Conservation (phyloP, 2,113 vertebrate species). For the Hippocampus mohnikei region DNA sequence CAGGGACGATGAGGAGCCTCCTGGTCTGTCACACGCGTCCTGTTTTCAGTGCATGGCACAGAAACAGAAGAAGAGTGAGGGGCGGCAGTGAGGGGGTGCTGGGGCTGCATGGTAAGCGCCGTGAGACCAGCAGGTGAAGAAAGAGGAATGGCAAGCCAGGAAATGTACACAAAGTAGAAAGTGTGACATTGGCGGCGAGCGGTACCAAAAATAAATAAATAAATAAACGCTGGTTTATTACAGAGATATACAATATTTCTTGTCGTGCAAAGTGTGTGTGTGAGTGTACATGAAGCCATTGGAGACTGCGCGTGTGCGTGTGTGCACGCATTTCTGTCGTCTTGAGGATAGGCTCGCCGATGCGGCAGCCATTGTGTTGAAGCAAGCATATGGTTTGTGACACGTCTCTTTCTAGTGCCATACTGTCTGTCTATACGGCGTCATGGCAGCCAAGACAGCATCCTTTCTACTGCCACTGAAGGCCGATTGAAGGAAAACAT, state of each 20-base stretch:
- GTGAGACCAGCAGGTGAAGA: conserved; percentile 14
- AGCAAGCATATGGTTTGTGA: conserved; percentile 67
- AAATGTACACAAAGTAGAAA: conserved; percentile 5
- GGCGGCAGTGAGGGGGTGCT: neutral
- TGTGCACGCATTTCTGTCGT: conserved; percentile 37
- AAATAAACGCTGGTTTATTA: neutral
- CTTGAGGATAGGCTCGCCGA: conserved; percentile 54
- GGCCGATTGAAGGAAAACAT: conserved; percentile 66
- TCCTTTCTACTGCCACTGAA: conserved; percentile 61
- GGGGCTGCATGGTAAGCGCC: neutral
- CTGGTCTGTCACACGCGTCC: conserved; percentile 49
- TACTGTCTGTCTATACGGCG: conserved; percentile 62
- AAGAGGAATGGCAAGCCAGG: conserved; percentile 26
- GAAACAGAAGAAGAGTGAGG: conserved; percentile 34
- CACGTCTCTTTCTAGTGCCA: conserved; percentile 63
- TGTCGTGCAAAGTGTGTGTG: neutral
- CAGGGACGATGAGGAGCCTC: conserved; percentile 51
- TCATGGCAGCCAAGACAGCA: conserved; percentile 64
- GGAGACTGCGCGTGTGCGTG: conserved; percentile 14
- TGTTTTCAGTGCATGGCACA: conserved; percentile 57
- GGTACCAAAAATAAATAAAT: neutral
- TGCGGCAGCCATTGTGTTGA: conserved; percentile 50
- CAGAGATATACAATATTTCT: neutral
- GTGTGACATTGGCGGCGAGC: neutral
- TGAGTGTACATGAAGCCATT: conserved; percentile 25